Evolutionary conservation across 2,888 invertebrate species (phyloP), one percentile per base, ranked within the genome.

Genomic region (Myathropa florea): DNA sequence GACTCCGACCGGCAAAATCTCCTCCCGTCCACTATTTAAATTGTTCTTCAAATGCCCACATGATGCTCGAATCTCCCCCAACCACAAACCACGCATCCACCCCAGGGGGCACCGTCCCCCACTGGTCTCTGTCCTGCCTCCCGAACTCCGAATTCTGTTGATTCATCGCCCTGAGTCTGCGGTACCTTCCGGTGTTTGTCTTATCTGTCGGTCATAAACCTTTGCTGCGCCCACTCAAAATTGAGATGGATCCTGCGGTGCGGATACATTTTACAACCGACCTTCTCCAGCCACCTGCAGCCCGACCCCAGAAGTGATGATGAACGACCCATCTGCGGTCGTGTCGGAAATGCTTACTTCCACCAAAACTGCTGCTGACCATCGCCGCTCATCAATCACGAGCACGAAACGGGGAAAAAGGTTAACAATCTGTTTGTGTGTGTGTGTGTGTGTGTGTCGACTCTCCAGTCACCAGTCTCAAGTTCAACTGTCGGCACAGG

Each of bases 401-500:
- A 33, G 33, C 12, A 33, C 33, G 12, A 33, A 7, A 10, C 12
- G 33, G 46, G 18, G 18, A 18, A 46, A 46, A 46, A 46, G 46
- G 46, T 46, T 46, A 46, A 18, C 46, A 46, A 7, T 18, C 46
- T n/a, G 1, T 46, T 7, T 46, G 46, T n/a, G 46, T 46, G 46
- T 46, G 46, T 7, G 46, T 46, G 46, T 18, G 33, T 33, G 23
- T 4, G 26, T 23, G 10, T 23, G 24, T 12, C 14, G 33, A 18
- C n/a, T n/a, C n/a, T n/a, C n/a, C n/a, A n/a, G n/a, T n/a, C n/a
- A n/a, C n/a, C n/a, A n/a, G n/a, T n/a, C 59, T 65, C 39, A 14
- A 14, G 21, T 79, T 71, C 71, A 64, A 78, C 39, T 78, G 71
- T 30, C 70, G 55, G 63, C 71, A 18, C 39, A 80, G 71, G 81